Evolutionary conservation across 92 coral and sea anemone species (phyloP), one percentile per base, ranked within the genome.

Genomic region (Meandrina meandrites): DNA sequence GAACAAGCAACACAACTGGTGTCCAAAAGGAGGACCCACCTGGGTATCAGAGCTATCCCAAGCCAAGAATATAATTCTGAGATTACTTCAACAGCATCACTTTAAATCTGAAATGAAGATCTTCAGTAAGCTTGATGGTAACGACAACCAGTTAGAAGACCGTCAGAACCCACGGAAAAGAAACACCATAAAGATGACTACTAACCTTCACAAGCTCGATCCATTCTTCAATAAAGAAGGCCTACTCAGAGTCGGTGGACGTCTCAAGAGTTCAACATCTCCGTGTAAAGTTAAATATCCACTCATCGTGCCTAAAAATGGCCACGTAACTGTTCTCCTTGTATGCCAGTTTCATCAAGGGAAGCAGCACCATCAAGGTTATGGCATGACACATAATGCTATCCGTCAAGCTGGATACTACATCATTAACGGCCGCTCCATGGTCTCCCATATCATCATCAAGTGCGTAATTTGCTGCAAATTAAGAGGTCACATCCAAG

Each of bases 351-450:
- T 42, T 51, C 89, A 85, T 64, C 91, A 82, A 56, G 71, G 82
- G 87, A 82, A 88, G 86, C 91, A 88, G 87, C 91, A 88, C 75
- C 91, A 81, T 28, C 91, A 88, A 86, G 89, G 75, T 36, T 76
- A 86, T 40, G 89, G 83, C 58, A 86, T 86, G 83, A 86, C 89
- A 1, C 87, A 82, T 70, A 88, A 81, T 50, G 87, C 87, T 64
- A 88, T 88, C 81, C 82, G 91, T 47, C 91, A 88, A 60, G 78
- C 91, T 35, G 87, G 91, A 40, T 81, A 51, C 67, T 87, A 81
- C 70, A 87, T 87, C 32, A 70, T 87, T 30, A 80, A 81, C 81
- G 90, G 90, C 34, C 86, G 81, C 21, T 87, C 90, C 18, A 37
- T 45, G 57, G 77, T 87, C 30, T 79, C 90, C 47, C 77, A 83